Conservation (phyloP, 1,140 invertebrate genomes). For the Drosophila willistoni region DNA sequence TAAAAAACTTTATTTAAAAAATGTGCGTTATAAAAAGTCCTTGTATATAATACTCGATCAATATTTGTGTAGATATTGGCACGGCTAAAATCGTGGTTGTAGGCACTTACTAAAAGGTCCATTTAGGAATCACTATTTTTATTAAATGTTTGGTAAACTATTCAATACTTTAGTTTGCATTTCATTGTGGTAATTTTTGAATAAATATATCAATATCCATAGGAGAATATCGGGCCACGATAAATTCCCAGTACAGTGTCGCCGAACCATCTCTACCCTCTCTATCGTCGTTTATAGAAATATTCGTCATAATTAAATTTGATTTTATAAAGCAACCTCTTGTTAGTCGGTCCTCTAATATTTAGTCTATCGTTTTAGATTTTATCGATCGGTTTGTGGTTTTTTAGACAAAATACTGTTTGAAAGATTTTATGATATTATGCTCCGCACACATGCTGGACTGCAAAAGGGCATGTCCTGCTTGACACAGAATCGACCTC, state of each 20-base stretch:
- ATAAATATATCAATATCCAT: background rate
- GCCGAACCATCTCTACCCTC: no score
- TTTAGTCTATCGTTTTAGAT: no score
- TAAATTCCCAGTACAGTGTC: no score
- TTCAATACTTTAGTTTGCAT: no score
- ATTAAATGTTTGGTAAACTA: background rate
- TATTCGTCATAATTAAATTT: no score
- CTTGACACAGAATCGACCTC: slow-evolving; percentile 87
- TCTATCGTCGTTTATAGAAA: no score
- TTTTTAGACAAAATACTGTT: slow-evolving; percentile 45
- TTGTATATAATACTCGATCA: slow-evolving; percentile 31
- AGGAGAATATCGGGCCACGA: no score
- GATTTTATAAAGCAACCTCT: background rate
- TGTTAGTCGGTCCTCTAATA: no score
- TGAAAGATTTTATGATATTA: slow-evolving; percentile 33
- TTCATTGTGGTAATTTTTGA: background rate
- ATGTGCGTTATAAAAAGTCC: slow-evolving; percentile 48
- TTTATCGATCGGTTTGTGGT: slow-evolving; percentile 36
- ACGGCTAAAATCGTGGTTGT: background rate
- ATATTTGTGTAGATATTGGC: background rate
- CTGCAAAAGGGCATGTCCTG: slow-evolving; percentile 89
- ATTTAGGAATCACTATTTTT: background rate
- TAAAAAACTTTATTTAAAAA: slow-evolving; percentile 52
- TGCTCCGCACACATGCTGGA: slow-evolving; percentile 84
- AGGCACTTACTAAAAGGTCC: slow-evolving; percentile 1